These are phyloP conservation scores for Thermophis baileyi DNA, from an alignment of 2,113 vertebrate genomes.

Conservation along the genomic window DNA sequence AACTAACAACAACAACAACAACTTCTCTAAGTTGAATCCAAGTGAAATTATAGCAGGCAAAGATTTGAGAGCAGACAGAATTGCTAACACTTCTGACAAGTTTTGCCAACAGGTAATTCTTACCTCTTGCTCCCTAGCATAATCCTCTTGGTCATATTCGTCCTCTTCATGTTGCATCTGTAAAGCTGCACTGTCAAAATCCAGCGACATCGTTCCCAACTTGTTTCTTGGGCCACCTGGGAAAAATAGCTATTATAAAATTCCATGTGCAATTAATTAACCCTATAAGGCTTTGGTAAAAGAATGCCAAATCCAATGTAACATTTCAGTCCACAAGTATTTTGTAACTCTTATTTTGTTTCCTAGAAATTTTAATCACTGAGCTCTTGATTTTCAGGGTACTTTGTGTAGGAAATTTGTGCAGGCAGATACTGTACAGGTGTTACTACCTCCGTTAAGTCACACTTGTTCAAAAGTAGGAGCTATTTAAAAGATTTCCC, in stretches of 20 bases:
- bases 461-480: not conserved
- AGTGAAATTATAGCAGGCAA: not conserved
- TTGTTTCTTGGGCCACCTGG: constrained; percentile 21
- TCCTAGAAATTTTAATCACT: not conserved
- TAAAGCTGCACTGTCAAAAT: constrained; percentile 73
- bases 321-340: not conserved
- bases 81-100: not conserved
- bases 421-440: not conserved
- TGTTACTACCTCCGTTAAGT: not conserved
- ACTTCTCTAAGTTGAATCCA: not conserved
- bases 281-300: not conserved
- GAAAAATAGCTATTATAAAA: not conserved
- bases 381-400: not conserved
- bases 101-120: constrained; percentile 5
- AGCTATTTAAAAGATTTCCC: not conserved
- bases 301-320: not conserved
- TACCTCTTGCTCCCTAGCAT: constrained; percentile 78
- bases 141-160: constrained; percentile 77
- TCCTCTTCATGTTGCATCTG: constrained; percentile 74
- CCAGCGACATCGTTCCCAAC: constrained; percentile 69
- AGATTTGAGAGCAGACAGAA: not conserved
- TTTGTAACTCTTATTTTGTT: not conserved
- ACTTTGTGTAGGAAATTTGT: not conserved
- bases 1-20: too few relatives aligned
- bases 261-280: not conserved